phyloP scores from a whole-genome alignment of 1,140 invertebrate genomes.

The Drosophila nigrodunni region DNA sequence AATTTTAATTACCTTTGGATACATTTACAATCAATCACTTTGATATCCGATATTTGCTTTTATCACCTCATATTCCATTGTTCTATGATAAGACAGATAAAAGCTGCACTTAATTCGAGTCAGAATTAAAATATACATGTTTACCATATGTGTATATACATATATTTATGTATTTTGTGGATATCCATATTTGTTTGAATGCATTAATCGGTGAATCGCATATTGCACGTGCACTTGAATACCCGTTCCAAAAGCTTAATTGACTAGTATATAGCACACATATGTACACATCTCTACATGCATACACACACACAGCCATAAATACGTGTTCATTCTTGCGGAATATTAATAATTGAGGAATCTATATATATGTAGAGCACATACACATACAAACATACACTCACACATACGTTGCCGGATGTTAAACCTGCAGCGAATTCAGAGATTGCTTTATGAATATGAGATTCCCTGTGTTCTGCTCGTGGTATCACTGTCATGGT shows the following conservation, averaged over 20 bases:
- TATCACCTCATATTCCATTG: not conserved
- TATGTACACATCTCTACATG: not conserved
- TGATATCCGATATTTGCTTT: not conserved
- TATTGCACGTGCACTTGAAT: slow-evolving; percentile 15
- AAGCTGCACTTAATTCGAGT: not conserved
- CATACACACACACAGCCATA: slow-evolving; percentile 1
- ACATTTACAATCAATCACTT: too few relatives aligned
- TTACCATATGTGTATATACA: slow-evolving; percentile 3
- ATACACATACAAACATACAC: too few relatives aligned
- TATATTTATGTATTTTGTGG: slow-evolving; percentile 4
- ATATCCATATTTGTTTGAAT: slow-evolving; percentile 16
- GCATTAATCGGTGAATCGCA: slow-evolving; percentile 6
- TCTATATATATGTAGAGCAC: too few relatives aligned
- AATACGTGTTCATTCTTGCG: slow-evolving; percentile 30
- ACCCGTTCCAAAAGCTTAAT: slow-evolving; percentile 12
- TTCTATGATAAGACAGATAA: slow-evolving; percentile 8
- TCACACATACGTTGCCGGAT: slow-evolving; percentile 9
- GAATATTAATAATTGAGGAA: slow-evolving; percentile 35
- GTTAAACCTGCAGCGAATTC: slow-evolving; percentile 21
- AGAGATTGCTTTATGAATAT: slow-evolving; percentile 22
- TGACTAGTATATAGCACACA: slow-evolving; percentile 7
- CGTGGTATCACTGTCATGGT: slow-evolving; percentile 30
- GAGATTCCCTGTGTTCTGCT: not conserved
- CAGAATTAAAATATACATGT: not conserved
- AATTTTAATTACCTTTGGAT: too few relatives aligned